Evolutionary conservation across 2,113 vertebrate genomes (phyloP), one percentile per base, ranked within the genome.

Genomic region (Sylvietta virens): DNA sequence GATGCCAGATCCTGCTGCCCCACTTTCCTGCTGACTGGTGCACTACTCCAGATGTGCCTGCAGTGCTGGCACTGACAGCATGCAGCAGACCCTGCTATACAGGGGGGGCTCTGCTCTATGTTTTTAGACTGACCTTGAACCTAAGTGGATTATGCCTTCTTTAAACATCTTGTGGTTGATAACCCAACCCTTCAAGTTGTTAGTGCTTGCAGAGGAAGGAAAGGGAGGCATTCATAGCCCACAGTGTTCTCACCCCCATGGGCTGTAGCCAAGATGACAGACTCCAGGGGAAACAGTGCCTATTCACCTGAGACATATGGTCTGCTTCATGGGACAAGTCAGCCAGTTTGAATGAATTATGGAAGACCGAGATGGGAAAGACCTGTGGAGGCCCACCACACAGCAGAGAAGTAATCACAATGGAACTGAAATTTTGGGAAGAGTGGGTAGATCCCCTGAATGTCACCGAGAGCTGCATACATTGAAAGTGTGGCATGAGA

Each of bases 51-150:
- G 57, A 16, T 60, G 50, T 82, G 21, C 24, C 39, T 10, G 9
- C 44, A 70, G 17, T 37, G 56, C 40, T 60, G 58, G 45, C 61
- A 50, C 21, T 60, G 33, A 22, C 33, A 79, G 47, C 13, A 7
- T 28, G 16, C 71, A 56, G 53, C 33, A 74, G 37, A 45, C 27
- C 35, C 35, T 4, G 13, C 37, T 65, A 6, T 16, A 51, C n/a
- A n/a, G 47, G 1, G 1, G 9, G 13, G 3, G 3, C 8, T 74
- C 22, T 78, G 54, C 45, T 57, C 66, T 48, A 1, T 0, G 1
- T 26, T 50, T 79, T 77, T 1, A 42, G 33, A 60, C 20, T 69
- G 64, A 73, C 44, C 27, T 84, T 42, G 45, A 69, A 44, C 15
- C 8, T 45, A 86, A 64, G 35, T 28, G 39, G 65, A 28, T 54